phyloP scores from a whole-genome alignment of 1,140 invertebrate genomes.

The Elymnias hypermnestra region DNA sequence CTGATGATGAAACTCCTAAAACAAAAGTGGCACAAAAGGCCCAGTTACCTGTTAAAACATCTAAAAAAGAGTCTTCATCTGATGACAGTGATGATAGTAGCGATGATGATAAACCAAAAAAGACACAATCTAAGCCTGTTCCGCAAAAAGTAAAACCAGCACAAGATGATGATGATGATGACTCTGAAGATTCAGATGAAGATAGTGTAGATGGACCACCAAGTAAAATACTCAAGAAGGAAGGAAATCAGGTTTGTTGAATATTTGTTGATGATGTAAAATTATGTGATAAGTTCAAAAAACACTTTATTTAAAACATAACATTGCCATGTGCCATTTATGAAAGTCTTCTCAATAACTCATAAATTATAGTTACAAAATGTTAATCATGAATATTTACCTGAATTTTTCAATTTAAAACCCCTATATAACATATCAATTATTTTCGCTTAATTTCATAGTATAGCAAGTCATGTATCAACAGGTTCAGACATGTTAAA shows the following conservation, averaged over 20 bases:
- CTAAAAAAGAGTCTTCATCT: constrained; percentile 37
- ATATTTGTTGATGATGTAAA: too few relatives aligned
- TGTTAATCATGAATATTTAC: too few relatives aligned
- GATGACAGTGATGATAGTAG: constrained; percentile 47
- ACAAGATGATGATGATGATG: constrained; percentile 38
- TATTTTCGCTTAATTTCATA: too few relatives aligned
- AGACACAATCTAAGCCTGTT: constrained; percentile 23
- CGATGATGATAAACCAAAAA: constrained; percentile 28
- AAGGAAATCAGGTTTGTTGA: constrained; percentile 7
- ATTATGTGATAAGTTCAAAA: too few relatives aligned
- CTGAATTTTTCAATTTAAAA: too few relatives aligned
- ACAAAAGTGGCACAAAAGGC: constrained; percentile 18
- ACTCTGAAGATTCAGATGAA: constrained; percentile 5
- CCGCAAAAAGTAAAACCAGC: constrained; percentile 25
- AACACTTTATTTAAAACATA: too few relatives aligned
- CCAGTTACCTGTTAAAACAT: constrained; percentile 6
- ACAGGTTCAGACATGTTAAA: too few relatives aligned
- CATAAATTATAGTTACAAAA: too few relatives aligned
- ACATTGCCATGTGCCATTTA: too few relatives aligned
- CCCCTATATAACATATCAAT: too few relatives aligned
- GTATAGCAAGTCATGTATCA: too few relatives aligned
- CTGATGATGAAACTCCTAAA: constrained; percentile 38
- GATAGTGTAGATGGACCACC: constrained; percentile 42
- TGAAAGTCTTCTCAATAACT: too few relatives aligned
- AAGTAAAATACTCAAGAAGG: constrained; percentile 44